Percentiles rank a stretch among this genome's conserved stretches.
phyloP scores from a whole-genome alignment of 2,888 invertebrate genomes.

The Papilio demoleus region DNA sequence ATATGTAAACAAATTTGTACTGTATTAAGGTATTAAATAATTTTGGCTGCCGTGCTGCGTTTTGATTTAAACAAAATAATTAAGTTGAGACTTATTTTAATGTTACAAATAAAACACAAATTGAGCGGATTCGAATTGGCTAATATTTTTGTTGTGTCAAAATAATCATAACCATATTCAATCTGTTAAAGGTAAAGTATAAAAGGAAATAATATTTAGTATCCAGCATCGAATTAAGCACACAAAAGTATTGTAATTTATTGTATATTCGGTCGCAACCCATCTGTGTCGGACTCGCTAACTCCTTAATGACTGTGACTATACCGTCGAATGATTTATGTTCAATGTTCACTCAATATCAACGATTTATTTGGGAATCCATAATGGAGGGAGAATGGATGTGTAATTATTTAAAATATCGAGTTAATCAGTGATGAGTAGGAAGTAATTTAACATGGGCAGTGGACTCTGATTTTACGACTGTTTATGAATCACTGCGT shows the following conservation, averaged over 20 bases:
- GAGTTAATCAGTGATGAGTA: constrained; percentile 48
- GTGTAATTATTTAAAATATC: constrained; percentile 40
- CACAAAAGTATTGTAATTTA: constrained; percentile 57
- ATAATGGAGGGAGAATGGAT: constrained; percentile 33
- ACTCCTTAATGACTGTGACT: constrained; percentile 60
- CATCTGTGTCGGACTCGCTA: constrained; percentile 66
- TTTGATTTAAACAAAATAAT: too few relatives aligned
- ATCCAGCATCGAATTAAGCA: constrained; percentile 19
- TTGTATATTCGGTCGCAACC: constrained; percentile 62
- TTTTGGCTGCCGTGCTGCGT: too few relatives aligned
- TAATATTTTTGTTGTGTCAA: too few relatives aligned
- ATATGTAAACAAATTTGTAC: too few relatives aligned
- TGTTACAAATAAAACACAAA: neutral
- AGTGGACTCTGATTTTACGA: constrained; percentile 67
- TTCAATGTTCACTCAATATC: constrained; percentile 49
- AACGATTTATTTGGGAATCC: constrained; percentile 43
- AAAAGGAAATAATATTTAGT: constrained; percentile 2
- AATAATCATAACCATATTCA: too few relatives aligned
- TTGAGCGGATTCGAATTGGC: neutral
- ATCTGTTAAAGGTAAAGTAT: too few relatives aligned
- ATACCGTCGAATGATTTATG: constrained; percentile 69
- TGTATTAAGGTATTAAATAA: too few relatives aligned
- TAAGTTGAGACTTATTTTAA: neutral
- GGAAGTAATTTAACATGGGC: constrained; percentile 59
- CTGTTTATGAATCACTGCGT: constrained; percentile 69